Conservation (phyloP, 37 sponge, comb jelly and placozoan genomes). For the Hexactinellida sp. region DNA sequence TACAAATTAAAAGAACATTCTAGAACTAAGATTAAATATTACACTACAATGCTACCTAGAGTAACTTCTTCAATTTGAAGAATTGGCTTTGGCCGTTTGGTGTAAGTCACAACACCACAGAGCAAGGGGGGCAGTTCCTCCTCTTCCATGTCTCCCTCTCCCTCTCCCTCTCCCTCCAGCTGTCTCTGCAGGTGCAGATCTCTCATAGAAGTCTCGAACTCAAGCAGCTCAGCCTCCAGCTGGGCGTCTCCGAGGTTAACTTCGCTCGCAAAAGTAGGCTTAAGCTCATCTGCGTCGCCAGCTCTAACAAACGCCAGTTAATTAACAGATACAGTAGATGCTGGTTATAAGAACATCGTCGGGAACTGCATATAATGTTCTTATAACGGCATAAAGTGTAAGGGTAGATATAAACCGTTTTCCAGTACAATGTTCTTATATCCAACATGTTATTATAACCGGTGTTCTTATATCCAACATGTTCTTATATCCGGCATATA, state of each 20-base stretch:
- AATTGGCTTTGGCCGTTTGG: background rate
- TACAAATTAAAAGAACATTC: no score
- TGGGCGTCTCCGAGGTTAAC: background rate
- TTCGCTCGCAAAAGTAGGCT: background rate
- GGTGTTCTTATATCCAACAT: no score
- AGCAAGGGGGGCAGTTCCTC: background rate
- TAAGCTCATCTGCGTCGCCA: background rate
- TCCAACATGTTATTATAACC: no score
- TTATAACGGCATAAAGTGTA: no score
- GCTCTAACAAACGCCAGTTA: no score
- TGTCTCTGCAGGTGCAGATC: background rate
- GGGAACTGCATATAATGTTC: no score
- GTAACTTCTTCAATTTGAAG: background rate
- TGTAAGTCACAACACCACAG: background rate
- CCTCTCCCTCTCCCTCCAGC: background rate
- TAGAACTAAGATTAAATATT: no score
- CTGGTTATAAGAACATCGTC: no score
- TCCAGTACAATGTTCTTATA: no score
- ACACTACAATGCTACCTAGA: background rate
- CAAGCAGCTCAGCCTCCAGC: background rate
- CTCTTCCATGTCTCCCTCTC: background rate
- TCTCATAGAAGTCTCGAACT: background rate
- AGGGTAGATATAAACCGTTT: no score
- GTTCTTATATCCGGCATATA: no score
- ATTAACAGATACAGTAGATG: no score